phyloP scores from a whole-genome alignment of 2,797 vertebrate genomes.

The Clarias laeviceps region DNA sequence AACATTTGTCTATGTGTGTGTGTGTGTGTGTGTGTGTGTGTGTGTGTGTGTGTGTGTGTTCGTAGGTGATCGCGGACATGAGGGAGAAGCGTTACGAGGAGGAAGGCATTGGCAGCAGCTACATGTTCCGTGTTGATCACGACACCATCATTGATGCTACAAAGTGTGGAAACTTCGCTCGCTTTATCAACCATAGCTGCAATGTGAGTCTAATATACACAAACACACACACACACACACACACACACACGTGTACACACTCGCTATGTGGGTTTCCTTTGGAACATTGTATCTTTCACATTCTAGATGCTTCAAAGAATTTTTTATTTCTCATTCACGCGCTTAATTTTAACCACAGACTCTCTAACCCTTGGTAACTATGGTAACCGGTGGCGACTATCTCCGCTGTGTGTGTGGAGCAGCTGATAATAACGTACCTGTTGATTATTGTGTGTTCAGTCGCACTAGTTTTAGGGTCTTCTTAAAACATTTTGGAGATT shows the following conservation, averaged over 20 bases:
- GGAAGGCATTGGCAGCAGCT: slow-evolving; percentile 97
- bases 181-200: slow-evolving; percentile 99
- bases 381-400: background rate
- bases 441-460: background rate
- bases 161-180: slow-evolving; percentile 95
- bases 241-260: background rate
- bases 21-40: background rate
- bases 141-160: slow-evolving; percentile 98
- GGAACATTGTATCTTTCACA: background rate
- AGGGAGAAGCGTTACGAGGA: slow-evolving; percentile 95
- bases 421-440: background rate
- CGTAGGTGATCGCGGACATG: slow-evolving; percentile 96
- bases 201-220: slow-evolving; percentile 81
- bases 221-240: background rate
- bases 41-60: background rate
- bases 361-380: background rate
- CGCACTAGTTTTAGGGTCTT: background rate
- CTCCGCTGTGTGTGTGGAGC: background rate
- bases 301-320: background rate
- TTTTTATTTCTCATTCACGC: background rate
- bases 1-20: background rate
- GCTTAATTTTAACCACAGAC: background rate
- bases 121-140: slow-evolving; percentile 98
- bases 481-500: background rate
- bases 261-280: background rate